These are phyloP conservation scores for Aphodius sticticus DNA, from an alignment of 2,888 invertebrate species.

Conservation along the genomic window DNA sequence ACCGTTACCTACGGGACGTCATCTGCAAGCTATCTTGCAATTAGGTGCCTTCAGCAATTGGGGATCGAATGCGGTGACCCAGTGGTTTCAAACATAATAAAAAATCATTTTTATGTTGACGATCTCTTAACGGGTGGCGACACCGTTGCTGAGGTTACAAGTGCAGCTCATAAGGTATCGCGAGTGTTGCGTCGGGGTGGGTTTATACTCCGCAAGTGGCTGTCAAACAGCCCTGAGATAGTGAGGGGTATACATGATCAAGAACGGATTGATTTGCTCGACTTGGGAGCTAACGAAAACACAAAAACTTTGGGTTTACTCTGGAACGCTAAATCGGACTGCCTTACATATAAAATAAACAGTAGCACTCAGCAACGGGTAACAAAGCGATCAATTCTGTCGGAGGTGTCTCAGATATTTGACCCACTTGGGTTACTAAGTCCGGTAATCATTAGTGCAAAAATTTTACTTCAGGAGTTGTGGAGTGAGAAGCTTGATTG, in stretches of 20 bases:
- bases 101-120: conserved; percentile 5
- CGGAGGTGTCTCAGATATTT: conserved; percentile 40
- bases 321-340: conserved; percentile 30
- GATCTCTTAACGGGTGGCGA: neutral
- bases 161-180: too few species aligned
- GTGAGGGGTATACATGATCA: neutral
- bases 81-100: neutral
- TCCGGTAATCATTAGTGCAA: conserved; percentile 43
- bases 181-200: conserved; percentile 19
- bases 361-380: neutral
- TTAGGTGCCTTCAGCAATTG: conserved; percentile 21
- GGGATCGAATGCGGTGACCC: neutral
- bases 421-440: conserved; percentile 44
- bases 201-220: conserved; percentile 45
- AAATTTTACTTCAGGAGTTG: conserved; percentile 44
- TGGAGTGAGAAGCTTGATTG: conserved; percentile 43
- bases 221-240: conserved; percentile 35
- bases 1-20: conserved; percentile 21
- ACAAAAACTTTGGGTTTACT: conserved; percentile 30
- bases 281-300: neutral
- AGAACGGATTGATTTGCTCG: neutral
- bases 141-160: neutral
- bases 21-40: conserved; percentile 13
- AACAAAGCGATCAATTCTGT: conserved; percentile 27
- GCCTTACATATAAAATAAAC: conserved; percentile 29